Conservation (phyloP, 1,140 invertebrate genomes). For the Bombus sylvicola region DNA sequence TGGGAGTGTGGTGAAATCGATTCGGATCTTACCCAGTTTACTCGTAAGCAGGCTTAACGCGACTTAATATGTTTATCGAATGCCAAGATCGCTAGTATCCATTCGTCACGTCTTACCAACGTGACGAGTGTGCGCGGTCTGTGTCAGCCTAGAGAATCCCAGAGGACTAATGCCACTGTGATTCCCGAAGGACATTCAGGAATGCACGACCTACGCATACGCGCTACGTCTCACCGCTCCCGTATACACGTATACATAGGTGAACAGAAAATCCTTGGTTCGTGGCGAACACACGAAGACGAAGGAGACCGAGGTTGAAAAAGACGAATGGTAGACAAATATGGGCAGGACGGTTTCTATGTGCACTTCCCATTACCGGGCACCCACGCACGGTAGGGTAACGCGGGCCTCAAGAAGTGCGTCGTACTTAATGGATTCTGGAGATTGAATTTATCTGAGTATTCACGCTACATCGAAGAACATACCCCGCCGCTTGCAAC, state of each 20-base stretch:
- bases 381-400: constrained; percentile 72
- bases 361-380: constrained; percentile 75
- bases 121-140: constrained; percentile 46
- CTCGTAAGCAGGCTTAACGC: constrained; percentile 58
- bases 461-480: constrained; percentile 47
- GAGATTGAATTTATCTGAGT: constrained; percentile 72
- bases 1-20: constrained; percentile 58
- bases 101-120: constrained; percentile 61
- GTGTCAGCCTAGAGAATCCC: background rate
- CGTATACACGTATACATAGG: constrained; percentile 6
- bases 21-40: constrained; percentile 61
- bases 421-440: constrained; percentile 70
- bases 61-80: constrained; percentile 67
- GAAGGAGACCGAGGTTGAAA: constrained; percentile 62
- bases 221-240: background rate
- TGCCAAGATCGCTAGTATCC: constrained; percentile 46
- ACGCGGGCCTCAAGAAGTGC: constrained; percentile 58
- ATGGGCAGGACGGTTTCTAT: constrained; percentile 76
- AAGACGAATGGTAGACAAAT: constrained; percentile 77
- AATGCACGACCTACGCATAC: constrained; percentile 28
- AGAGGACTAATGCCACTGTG: constrained; percentile 33
- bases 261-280: constrained; percentile 33
- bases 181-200: constrained; percentile 31
- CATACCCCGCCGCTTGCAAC: background rate
- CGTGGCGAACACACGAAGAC: constrained; percentile 11